Percentiles rank a stretch among this genome's conserved stretches.
These are phyloP conservation scores for Mus spicilegus DNA, from an alignment of 2,113 vertebrate species.

Conservation along the genomic window DNA sequence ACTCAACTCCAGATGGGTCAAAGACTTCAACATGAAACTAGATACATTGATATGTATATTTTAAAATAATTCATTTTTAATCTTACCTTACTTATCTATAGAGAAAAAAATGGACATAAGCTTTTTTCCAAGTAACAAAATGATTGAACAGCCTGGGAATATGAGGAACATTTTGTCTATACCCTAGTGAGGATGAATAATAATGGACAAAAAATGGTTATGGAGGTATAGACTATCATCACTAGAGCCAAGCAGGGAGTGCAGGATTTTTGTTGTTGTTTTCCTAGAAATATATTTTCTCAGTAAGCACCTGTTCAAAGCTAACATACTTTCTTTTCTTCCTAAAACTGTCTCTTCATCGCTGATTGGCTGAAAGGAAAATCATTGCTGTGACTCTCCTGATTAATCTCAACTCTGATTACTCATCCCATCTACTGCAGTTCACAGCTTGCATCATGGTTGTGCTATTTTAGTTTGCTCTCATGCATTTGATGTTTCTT, in stretches of 20 bases:
- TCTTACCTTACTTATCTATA: background rate
- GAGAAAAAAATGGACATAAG: background rate
- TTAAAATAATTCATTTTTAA: background rate
- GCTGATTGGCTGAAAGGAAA: background rate
- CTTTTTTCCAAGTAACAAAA: background rate
- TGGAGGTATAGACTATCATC: background rate
- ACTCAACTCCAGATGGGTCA: background rate
- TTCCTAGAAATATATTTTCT: background rate
- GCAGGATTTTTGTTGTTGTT: background rate
- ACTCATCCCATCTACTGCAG: slow-evolving; percentile 29
- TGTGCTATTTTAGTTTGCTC: slow-evolving; percentile 51
- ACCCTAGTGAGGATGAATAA: background rate
- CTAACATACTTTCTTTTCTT: background rate
- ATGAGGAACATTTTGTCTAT: background rate
- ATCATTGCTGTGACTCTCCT: background rate
- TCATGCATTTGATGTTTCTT: slow-evolving; percentile 14
- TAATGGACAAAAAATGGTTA: background rate
- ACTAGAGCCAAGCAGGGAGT: background rate
- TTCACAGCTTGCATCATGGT: background rate
- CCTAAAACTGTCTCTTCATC: background rate
- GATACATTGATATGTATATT: background rate
- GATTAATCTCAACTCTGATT: background rate
- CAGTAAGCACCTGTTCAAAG: background rate
- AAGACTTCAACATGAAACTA: background rate
- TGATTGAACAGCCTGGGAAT: background rate